A percentile compares a stretch with the other conserved stretches of the same genome.
Evolutionary conservation across 2,113 vertebrate species (phyloP).

Genomic region (Columba janthina): DNA sequence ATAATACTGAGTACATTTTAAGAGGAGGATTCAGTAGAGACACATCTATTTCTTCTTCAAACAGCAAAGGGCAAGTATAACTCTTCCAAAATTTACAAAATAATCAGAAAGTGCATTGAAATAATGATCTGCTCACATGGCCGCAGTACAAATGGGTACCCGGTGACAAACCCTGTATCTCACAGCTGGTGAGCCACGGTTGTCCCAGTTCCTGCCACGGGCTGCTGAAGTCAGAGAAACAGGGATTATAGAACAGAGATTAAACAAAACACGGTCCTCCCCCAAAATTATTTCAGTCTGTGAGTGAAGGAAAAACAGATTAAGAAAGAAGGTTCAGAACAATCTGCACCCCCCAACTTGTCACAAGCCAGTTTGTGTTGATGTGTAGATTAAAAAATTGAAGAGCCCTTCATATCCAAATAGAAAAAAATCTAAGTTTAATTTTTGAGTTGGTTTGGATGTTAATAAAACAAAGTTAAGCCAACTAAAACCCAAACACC

Average conservation of each 20-base stretch:
- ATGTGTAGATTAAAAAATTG: neutral
- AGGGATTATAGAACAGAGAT: neutral
- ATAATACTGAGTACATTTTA: neutral
- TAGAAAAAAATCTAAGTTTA: neutral
- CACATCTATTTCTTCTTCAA: neutral
- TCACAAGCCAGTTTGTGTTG: neutral
- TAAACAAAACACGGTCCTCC: neutral
- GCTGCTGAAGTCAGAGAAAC: neutral
- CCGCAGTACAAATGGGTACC: neutral
- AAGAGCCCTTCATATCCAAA: neutral
- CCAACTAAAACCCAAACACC: neutral
- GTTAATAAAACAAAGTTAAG: constrained; percentile 5
- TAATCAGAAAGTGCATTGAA: neutral
- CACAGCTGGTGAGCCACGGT: neutral
- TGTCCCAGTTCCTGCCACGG: neutral
- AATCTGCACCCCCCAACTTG: neutral
- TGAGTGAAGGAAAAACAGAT: neutral
- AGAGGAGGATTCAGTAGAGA: neutral
- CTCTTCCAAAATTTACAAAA: neutral
- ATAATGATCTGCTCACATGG: neutral
- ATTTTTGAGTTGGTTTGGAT: neutral
- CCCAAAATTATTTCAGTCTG: neutral
- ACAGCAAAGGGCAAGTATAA: neutral
- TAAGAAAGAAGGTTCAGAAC: neutral
- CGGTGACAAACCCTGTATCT: neutral